Conservation (phyloP, 2,113 vertebrate genomes). For the Cavia aperea region DNA sequence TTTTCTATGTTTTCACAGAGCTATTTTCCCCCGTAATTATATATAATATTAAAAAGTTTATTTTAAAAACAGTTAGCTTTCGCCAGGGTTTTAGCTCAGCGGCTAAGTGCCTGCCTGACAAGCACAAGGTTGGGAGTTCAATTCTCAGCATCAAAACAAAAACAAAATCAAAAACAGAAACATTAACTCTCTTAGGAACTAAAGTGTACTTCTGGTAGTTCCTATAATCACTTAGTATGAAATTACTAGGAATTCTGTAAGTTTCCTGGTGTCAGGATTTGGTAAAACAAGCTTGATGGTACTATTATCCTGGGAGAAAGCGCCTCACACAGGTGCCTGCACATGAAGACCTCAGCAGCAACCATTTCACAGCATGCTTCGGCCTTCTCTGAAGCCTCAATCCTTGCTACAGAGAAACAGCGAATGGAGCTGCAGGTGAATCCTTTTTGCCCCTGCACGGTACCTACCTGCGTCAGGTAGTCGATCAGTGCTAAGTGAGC, state of each 20-base stretch:
- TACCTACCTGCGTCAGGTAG: slow-evolving; percentile 93
- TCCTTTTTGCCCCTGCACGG: background rate
- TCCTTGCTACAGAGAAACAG: background rate
- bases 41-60: background rate
- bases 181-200: background rate
- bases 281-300: background rate
- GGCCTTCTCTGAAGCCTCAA: background rate
- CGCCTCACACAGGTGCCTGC: no score
- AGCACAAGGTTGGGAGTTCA: no score
- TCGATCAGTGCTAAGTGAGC: slow-evolving; percentile 96
- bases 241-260: background rate
- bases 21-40: background rate
- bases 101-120: no score
- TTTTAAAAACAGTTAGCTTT: background rate
- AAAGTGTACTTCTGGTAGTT: slow-evolving; percentile 29
- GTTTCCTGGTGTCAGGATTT: slow-evolving; percentile 13
- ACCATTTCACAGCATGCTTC: background rate
- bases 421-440: background rate
- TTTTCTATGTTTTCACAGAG: slow-evolving; percentile 4
- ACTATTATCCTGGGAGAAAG: background rate
- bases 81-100: no score
- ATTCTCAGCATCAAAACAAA: no score
- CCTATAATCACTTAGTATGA: background rate
- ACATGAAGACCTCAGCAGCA: background rate
- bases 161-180: no score